Conservation (phyloP, 2,113 vertebrate species). For the Tympanuchus pallidicinctus region DNA sequence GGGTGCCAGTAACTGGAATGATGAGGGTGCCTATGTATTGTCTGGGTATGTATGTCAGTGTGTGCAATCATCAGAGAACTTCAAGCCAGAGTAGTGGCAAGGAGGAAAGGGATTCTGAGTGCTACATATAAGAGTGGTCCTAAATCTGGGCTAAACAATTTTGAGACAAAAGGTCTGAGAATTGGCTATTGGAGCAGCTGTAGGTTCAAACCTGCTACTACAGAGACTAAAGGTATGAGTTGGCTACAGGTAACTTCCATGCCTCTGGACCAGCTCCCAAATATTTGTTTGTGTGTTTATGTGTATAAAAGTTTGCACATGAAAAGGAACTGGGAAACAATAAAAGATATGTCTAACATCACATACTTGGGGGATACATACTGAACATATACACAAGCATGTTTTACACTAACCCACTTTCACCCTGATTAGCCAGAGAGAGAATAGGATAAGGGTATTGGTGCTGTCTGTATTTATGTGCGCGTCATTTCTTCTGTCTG, state of each 20-base stretch:
- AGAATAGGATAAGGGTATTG: background rate
- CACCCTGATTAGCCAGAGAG: background rate
- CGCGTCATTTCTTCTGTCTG: background rate
- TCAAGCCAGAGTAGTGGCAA: background rate
- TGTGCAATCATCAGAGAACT: background rate
- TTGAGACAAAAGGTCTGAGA: background rate
- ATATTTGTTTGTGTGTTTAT: background rate
- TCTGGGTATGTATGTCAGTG: background rate
- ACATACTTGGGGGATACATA: background rate
- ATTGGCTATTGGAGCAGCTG: rapidly evolving
- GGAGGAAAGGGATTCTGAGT: background rate
- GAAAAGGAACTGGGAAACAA: background rate
- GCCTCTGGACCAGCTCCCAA: background rate
- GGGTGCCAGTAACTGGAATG: background rate
- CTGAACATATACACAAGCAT: background rate
- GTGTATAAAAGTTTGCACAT: background rate
- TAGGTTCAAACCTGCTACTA: background rate
- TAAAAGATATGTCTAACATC: background rate
- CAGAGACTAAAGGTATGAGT: background rate
- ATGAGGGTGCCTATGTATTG: background rate
- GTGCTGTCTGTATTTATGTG: rapidly evolving
- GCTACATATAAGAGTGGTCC: rapidly evolving
- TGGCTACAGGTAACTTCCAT: background rate
- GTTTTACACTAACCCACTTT: background rate
- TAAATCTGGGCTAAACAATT: rapidly evolving